Evolutionary conservation across 2,113 vertebrate species (phyloP).

Genomic region (Triplophysa rosa): DNA sequence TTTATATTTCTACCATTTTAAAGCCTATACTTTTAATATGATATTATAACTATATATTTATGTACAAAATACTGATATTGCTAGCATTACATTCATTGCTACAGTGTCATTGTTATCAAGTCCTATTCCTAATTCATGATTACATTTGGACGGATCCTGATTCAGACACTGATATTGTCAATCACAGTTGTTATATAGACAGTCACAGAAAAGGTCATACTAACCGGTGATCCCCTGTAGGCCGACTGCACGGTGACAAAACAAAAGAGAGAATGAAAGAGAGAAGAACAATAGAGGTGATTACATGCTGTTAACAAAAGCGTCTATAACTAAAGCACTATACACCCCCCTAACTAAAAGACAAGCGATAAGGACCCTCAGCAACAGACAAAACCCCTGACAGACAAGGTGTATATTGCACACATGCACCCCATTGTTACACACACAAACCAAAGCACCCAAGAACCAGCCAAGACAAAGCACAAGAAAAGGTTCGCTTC

Average conservation of each 20-base stretch:
- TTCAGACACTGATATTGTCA: conserved; percentile 34
- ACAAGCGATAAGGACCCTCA: conserved; percentile 20
- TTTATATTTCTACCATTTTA: background rate
- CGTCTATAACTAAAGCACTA: background rate
- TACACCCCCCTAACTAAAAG: conserved; percentile 1
- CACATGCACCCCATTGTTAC: conserved; percentile 1
- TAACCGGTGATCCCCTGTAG: conserved; percentile 98
- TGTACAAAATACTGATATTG: background rate
- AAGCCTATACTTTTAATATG: background rate
- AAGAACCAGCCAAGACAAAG: background rate
- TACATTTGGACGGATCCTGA: conserved; percentile 6
- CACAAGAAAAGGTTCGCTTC: too few relatives aligned
- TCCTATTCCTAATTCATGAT: background rate
- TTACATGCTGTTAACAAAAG: conserved; percentile 47
- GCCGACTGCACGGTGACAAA: conserved; percentile 78
- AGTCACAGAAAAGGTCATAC: conserved; percentile 68
- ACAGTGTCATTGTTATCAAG: background rate
- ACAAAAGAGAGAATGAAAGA: conserved; percentile 62
- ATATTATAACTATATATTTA: too few relatives aligned
- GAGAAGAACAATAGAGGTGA: conserved; percentile 39
- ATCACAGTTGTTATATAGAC: background rate
- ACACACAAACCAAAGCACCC: background rate
- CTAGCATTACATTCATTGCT: background rate
- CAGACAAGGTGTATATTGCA: background rate
- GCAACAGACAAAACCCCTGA: background rate